phyloP scores from a whole-genome alignment of 2,888 invertebrate genomes.

The Eumerus sabulonum region DNA sequence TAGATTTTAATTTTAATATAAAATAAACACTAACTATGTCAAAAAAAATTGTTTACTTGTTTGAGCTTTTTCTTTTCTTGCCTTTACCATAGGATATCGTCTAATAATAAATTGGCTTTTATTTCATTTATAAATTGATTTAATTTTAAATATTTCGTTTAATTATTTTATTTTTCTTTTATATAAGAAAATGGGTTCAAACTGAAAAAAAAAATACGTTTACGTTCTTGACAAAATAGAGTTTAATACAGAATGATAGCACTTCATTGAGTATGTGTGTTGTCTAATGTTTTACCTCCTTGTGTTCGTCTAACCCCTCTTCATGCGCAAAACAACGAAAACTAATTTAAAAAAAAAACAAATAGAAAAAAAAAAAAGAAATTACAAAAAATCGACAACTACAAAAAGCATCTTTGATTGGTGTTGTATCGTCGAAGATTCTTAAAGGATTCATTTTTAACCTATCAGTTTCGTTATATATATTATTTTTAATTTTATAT shows the following conservation, averaged over 20 bases:
- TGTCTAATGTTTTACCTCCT: conserved; percentile 93
- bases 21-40: conserved; percentile 3
- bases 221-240: conserved; percentile 9
- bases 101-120: conserved; percentile 11
- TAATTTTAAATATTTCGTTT: conserved; percentile 42
- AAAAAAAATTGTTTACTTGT: conserved; percentile 64
- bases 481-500: conserved; percentile 14
- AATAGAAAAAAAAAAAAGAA: conserved; percentile 70
- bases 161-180: conserved; percentile 29
- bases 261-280: conserved; percentile 86
- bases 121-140: conserved; percentile 32
- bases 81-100: conserved; percentile 57
- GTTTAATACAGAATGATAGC: conserved; percentile 77
- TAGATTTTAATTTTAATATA: conserved; percentile 10
- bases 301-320: conserved; percentile 90
- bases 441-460: conserved; percentile 22
- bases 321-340: conserved; percentile 72
- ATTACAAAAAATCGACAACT: conserved; percentile 68
- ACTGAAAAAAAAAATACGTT: conserved; percentile 73
- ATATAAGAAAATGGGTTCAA: conserved; percentile 72
- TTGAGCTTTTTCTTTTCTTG: conserved; percentile 73
- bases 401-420: conserved; percentile 49
- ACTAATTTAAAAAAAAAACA: conserved; percentile 70
- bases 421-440: conserved; percentile 39
- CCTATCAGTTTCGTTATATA: conserved; percentile 20